phyloP scores from a whole-genome alignment of 2,797 vertebrate species.

The Chelidonichthys spinosus region DNA sequence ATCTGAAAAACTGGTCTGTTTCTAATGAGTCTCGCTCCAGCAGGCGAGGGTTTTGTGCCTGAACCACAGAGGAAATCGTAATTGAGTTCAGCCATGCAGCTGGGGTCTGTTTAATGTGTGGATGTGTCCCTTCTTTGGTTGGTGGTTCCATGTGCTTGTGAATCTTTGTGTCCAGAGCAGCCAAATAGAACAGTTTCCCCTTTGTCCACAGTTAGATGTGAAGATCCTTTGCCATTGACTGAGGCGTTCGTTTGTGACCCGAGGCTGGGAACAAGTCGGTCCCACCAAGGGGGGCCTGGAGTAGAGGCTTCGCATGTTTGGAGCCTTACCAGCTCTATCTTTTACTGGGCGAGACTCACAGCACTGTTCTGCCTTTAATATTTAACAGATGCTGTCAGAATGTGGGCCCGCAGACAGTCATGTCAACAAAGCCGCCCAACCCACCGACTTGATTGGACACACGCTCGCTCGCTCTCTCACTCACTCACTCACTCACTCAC shows the following conservation, averaged over 20 bases:
- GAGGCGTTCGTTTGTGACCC: conserved; percentile 6
- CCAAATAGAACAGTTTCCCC: conserved; percentile 37
- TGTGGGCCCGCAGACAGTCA: neutral
- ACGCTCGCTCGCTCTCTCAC: neutral
- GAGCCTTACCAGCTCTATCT: conserved; percentile 23
- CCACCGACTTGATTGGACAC: neutral
- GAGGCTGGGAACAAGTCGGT: conserved; percentile 1
- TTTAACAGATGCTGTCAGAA: conserved; percentile 62
- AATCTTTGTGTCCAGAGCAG: neutral
- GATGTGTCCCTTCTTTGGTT: conserved; percentile 3
- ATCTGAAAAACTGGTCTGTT: conserved; percentile 28
- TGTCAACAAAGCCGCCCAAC: conserved; percentile 19
- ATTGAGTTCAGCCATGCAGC: conserved; percentile 21
- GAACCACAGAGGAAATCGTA: conserved; percentile 23
- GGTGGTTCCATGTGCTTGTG: neutral
- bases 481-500: neutral
- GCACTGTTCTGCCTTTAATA: conserved; percentile 29
- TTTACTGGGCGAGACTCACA: conserved; percentile 4
- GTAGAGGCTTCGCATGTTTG: conserved; percentile 24
- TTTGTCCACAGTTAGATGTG: conserved; percentile 39
- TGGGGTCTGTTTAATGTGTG: conserved; percentile 28
- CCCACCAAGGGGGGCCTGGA: conserved; percentile 22
- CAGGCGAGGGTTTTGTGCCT: neutral
- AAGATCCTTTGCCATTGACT: conserved; percentile 11
- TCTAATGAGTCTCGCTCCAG: conserved; percentile 7